A percentile compares a stretch with the other conserved stretches of the same genome.
Conservation (phyloP, 2,888 invertebrate genomes). For the Thera obeliscata region DNA sequence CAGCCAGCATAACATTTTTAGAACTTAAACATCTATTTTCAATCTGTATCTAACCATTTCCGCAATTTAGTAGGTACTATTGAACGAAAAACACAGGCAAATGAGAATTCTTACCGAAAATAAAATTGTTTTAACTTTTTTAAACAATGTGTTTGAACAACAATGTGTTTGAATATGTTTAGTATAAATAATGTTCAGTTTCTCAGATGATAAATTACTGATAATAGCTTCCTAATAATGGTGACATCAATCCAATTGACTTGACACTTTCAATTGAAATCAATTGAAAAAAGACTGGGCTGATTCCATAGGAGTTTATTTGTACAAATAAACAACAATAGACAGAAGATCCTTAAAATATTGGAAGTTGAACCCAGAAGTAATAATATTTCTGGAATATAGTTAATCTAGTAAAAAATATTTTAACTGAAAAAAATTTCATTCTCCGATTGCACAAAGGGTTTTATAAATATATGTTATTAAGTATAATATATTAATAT, state of each 20-base stretch:
- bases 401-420: neutral
- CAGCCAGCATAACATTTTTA: constrained; percentile 52
- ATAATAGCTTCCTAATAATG: constrained; percentile 37
- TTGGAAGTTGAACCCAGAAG: no score
- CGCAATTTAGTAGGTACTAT: constrained; percentile 62
- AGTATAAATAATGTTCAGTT: neutral
- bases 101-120: constrained; percentile 4
- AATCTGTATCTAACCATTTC: constrained; percentile 50
- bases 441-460: constrained; percentile 8
- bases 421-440: neutral
- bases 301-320: constrained; percentile 13
- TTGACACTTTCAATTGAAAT: constrained; percentile 39
- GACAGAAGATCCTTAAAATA: no score
- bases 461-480: neutral
- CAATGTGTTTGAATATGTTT: neutral
- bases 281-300: constrained; percentile 35
- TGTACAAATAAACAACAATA: constrained; percentile 11
- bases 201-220: neutral
- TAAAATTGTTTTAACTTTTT: neutral
- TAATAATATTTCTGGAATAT: no score
- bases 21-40: constrained; percentile 59
- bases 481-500: neutral
- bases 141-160: neutral
- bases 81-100: constrained; percentile 47
- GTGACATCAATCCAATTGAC: constrained; percentile 37